These are phyloP conservation scores for Orthosia gracilis DNA, from an alignment of 2,888 invertebrate genomes.

Conservation along the genomic window DNA sequence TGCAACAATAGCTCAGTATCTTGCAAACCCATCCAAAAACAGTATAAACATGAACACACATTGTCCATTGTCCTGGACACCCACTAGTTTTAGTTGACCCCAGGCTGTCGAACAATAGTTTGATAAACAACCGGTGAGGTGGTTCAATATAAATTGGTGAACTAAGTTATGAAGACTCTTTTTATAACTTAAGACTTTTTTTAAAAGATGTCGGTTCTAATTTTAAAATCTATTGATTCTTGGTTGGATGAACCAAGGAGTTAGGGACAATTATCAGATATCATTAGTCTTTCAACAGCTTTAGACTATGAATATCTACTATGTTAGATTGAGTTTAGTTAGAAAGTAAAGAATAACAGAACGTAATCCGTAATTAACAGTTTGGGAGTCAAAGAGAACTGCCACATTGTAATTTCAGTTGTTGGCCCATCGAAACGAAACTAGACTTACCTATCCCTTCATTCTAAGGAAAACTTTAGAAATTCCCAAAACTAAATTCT, in stretches of 20 bases:
- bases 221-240: slow-evolving; percentile 19
- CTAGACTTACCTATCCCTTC: too few species aligned
- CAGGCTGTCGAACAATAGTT: not conserved
- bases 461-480: not conserved
- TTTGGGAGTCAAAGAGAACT: too few species aligned
- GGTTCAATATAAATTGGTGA: slow-evolving; percentile 27
- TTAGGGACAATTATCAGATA: too few species aligned
- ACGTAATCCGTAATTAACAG: not conserved
- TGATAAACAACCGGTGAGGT: slow-evolving; percentile 2
- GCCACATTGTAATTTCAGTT: too few species aligned
- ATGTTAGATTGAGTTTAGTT: too few species aligned
- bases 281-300: too few species aligned
- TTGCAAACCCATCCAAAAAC: slow-evolving; percentile 46
- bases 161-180: slow-evolving; percentile 32
- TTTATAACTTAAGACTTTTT: slow-evolving; percentile 41
- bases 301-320: too few species aligned
- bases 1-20: slow-evolving; percentile 31
- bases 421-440: too few species aligned
- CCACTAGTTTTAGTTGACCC: slow-evolving; percentile 27
- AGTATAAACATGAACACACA: slow-evolving; percentile 31
- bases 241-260: not conserved
- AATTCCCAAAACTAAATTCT: not conserved
- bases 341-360: too few species aligned
- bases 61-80: slow-evolving; percentile 45
- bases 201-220: slow-evolving; percentile 1